phyloP scores from a whole-genome alignment of 2,797 vertebrate species.

The Forpus xanthops region DNA sequence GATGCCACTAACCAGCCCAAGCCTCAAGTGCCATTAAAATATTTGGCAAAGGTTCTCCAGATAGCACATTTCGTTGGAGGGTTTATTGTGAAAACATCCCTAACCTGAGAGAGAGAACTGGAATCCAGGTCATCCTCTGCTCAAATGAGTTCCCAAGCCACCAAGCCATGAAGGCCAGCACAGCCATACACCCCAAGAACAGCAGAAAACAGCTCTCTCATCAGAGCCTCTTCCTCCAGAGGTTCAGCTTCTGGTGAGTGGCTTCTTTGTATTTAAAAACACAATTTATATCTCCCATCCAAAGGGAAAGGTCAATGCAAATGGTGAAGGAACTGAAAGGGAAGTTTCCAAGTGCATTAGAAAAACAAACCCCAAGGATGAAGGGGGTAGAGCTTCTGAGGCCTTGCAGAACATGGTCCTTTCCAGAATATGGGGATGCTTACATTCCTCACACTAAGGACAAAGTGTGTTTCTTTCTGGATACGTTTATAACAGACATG shows the following conservation, averaged over 20 bases:
- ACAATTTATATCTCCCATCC: neutral
- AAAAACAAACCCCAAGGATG: neutral
- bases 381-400: neutral
- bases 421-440: neutral
- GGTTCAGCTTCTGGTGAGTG: neutral
- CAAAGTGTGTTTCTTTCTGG: neutral
- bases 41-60: neutral
- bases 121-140: neutral
- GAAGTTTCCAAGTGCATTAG: neutral
- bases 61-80: neutral
- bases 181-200: neutral
- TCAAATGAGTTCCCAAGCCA: neutral
- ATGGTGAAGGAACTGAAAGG: neutral
- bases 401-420: neutral
- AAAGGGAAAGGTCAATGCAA: neutral
- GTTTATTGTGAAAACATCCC: neutral
- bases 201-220: neutral
- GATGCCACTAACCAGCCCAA: neutral
- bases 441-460: neutral
- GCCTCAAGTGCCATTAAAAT: neutral
- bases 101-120: neutral
- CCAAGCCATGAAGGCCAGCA: accelerated
- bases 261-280: neutral
- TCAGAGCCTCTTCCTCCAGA: neutral
- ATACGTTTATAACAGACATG: accelerated